Evolutionary conservation across 1,140 invertebrate species (phyloP), one percentile per base, ranked within the genome.

Genomic region (Temnothorax curvispinosus): DNA sequence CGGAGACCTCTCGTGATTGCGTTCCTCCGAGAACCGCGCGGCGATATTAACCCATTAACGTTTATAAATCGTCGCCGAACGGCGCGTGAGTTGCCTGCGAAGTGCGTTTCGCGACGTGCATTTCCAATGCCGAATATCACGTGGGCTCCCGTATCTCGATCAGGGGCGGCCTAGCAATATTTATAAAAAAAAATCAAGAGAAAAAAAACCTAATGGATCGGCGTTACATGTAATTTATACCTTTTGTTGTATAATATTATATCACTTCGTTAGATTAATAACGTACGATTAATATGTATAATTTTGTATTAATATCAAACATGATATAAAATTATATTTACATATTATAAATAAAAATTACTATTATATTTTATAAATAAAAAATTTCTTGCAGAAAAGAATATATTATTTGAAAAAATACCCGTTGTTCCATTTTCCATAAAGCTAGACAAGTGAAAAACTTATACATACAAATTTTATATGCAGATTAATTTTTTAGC

Each of bases 21-120:
- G 87, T 75, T 87, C 52, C 72, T 72, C 21, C 80, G 84, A 85
- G 87, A 91, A 87, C 77, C 69, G 77, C 69, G 13, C 84, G 82
- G 71, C 89, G 87, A 91, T 88, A 93, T 91, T 93, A 93, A 93
- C 91, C 92, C 91, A 93, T 92, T 93, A 91, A 92, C 92, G 92
- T 89, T 87, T 92, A 91, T 91, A 91, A 93, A 91, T 92, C 86
- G 90, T 88, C 91, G 92, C 85, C 86, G 86, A 84, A 81, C 75
- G 88, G 84, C 56, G 89, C 92, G 92, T 93, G 92, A 91, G 78
- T 76, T 67, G 91, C 87, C 60, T 92, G 88, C 89, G 72, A 87
- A 93, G 88, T 62, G 71, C 75, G 80, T 88, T 71, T 72, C 88
- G 91, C 92, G 88, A 62, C 78, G 62, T 65, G 92, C 92, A 93